A percentile compares a stretch with the other conserved stretches of the same genome.
phyloP scores from a whole-genome alignment of 2,113 vertebrate species.

The Narcine bancroftii region DNA sequence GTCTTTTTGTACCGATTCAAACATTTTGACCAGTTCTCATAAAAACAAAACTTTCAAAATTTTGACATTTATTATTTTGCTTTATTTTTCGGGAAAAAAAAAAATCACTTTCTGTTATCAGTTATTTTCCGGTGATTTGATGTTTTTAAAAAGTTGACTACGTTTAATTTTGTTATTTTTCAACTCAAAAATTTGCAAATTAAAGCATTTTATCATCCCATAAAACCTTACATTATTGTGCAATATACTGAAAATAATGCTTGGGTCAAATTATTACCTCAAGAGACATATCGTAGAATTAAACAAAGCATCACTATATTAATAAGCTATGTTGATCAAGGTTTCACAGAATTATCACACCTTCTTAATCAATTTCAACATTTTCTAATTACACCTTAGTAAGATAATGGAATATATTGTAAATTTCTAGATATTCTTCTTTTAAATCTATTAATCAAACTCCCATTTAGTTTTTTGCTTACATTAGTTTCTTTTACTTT shows the following conservation, averaged over 20 bases:
- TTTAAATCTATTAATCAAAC: neutral
- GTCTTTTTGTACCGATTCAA: constrained; percentile 98
- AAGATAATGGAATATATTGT: neutral
- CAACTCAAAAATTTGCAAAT: neutral
- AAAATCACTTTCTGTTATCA: neutral
- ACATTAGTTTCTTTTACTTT: constrained; percentile 6
- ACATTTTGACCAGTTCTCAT: constrained; percentile 93
- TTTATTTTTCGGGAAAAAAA: constrained; percentile 41
- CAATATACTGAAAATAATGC: constrained; percentile 3
- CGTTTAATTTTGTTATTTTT: constrained; percentile 2
- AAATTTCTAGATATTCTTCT: neutral
- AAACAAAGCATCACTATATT: neutral
- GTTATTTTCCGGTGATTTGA: constrained; percentile 25
- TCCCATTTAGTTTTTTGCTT: neutral
- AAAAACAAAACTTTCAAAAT: constrained; percentile 44
- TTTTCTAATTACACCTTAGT: neutral
- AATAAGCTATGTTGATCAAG: neutral
- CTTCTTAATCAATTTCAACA: no score
- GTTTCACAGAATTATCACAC: neutral
- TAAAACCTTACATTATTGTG: constrained; percentile 31
- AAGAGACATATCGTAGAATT: constrained; percentile 43
- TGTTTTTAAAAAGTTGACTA: neutral
- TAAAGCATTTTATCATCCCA: constrained; percentile 50
- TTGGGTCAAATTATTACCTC: constrained; percentile 6
- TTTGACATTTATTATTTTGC: constrained; percentile 41